These are phyloP conservation scores for Alosa sapidissima DNA, from an alignment of 2,797 vertebrate genomes.

Conservation along the genomic window DNA sequence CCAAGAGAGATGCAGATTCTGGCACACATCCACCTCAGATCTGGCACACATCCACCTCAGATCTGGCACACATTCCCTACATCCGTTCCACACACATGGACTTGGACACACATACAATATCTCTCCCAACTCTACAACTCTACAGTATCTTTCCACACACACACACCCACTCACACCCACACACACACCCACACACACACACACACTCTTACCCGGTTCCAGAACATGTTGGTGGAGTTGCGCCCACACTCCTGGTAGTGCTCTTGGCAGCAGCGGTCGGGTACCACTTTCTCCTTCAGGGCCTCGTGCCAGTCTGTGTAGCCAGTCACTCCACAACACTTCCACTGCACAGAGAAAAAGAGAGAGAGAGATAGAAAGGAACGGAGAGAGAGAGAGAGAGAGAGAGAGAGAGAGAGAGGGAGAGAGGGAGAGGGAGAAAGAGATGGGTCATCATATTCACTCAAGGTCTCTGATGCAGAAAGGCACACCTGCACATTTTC, in stretches of 20 bases:
- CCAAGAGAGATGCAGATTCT: not conserved
- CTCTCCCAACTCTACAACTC: not conserved
- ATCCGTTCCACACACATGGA: not conserved
- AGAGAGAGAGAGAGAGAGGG: not conserved
- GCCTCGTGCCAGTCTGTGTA: slow-evolving; percentile 93
- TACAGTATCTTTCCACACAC: not conserved
- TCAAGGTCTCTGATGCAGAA: no score
- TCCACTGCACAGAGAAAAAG: slow-evolving; percentile 78
- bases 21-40: not conserved
- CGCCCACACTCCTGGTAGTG: slow-evolving; percentile 94
- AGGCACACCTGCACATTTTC: not conserved
- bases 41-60: not conserved
- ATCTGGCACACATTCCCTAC: not conserved
- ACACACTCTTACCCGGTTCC: slow-evolving; percentile 81
- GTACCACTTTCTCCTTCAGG: slow-evolving; percentile 88
- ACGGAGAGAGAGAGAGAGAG: not conserved
- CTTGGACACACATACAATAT: not conserved
- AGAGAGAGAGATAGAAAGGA: slow-evolving; percentile 1
- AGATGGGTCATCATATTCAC: not conserved
- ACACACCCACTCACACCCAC: not conserved
- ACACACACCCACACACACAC: not conserved
- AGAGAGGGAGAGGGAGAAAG: not conserved
- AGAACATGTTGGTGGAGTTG: slow-evolving; percentile 87
- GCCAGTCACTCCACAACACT: slow-evolving; percentile 93
- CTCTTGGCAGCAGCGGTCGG: slow-evolving; percentile 95